Base-by-base conservation (phyloP, 2,113 vertebrate genomes). In the human region DNA sequence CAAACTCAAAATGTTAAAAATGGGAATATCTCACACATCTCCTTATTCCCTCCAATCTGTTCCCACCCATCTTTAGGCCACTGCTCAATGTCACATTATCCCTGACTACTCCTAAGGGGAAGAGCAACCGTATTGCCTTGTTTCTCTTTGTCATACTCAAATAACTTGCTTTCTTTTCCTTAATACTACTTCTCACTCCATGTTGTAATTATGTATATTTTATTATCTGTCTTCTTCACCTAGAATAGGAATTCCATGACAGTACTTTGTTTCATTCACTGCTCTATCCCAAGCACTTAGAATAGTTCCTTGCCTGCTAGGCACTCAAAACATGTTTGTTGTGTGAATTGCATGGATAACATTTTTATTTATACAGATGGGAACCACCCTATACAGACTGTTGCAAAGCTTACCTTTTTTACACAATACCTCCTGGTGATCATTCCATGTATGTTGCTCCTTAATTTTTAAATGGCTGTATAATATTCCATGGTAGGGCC, bases 1-100 rank as follows among this genome's bases (percentile, higher is more conserved):
- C 84, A 80, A 91, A 86, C 6, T 90, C 40, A 79, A 64, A 97
- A 78, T 66, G 20, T 73, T 76, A 68, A 83, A 90, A 52, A 75
- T 18, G 43, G 55, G 82, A 75, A n/a, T 11, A 43, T 38, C 2
- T n/a, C 38, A 57, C 57, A 30, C 3, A 17, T 89, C 22, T 48
- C 11, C 3, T 73, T 81, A 40, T 88, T 89, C 10, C 25, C 35
- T 32, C 50, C 12, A 11, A 9, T 55, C 40, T 50, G 4, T 70
- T 73, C 66, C 57, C 38, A 59, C 10, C 5, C 6, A n/a, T 81
- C 48, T 43, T 55, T 11, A 43, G 13, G 9, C 20, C 25, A 35
- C 82, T 95, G 23, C 13, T 86, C n/a, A 72, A n/a, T 55, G 10
- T 90, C 64, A 22, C 38, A 17, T 40, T 81, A 79, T 38, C 8